phyloP scores from a whole-genome alignment of 2,113 vertebrate species.

The Jaculus jaculus region DNA sequence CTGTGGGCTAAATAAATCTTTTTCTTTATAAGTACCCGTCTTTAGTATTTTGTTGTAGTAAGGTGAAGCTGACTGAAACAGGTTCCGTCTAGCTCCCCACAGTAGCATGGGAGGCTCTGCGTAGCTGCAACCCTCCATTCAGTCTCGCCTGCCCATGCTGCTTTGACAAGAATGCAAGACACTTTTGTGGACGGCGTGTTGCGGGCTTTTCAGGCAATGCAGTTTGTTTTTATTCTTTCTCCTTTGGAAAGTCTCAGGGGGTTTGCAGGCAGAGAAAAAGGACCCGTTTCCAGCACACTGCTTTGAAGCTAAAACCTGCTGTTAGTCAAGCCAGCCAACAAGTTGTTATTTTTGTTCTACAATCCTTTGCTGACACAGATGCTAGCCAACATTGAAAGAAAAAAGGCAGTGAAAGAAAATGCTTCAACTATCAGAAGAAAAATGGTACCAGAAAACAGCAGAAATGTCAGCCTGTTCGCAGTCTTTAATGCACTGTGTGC shows the following conservation, averaged over 20 bases:
- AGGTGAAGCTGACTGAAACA: neutral
- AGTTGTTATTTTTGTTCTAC: slow-evolving; percentile 59
- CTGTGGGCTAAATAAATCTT: neutral
- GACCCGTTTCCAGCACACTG: neutral
- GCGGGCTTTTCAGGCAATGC: neutral
- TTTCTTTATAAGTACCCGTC: neutral
- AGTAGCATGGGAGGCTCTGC: neutral
- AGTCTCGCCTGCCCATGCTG: neutral
- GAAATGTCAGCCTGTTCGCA: neutral
- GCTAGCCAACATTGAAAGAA: slow-evolving; percentile 7
- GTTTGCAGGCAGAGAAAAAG: slow-evolving; percentile 58
- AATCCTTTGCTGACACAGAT: slow-evolving; percentile 45
- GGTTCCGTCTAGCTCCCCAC: neutral
- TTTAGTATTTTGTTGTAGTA: neutral
- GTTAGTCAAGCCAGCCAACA: slow-evolving; percentile 47
- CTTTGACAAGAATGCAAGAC: neutral
- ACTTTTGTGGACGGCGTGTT: neutral
- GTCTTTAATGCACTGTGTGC: neutral
- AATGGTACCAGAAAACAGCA: neutral
- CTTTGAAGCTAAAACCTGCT: slow-evolving; percentile 65
- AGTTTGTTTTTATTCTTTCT: slow-evolving; percentile 43
- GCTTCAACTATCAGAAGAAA: slow-evolving; percentile 32
- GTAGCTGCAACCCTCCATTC: neutral
- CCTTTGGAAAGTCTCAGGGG: slow-evolving; percentile 50
- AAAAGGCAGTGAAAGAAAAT: neutral